These are phyloP conservation scores for Prosapia bicincta DNA, from an alignment of 2,888 invertebrate species.

Conservation along the genomic window DNA sequence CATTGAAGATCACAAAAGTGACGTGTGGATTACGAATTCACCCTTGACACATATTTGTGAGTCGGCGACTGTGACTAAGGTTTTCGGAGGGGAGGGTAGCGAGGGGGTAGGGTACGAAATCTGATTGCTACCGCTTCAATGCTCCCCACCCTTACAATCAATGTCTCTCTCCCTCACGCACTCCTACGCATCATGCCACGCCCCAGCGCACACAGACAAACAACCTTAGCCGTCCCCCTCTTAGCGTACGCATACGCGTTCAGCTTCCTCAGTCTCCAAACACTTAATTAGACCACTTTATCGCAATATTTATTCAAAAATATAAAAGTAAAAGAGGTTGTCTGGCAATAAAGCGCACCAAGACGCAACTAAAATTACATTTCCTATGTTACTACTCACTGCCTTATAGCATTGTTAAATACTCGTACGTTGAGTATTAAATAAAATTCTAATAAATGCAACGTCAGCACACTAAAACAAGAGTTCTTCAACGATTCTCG, in stretches of 20 bases:
- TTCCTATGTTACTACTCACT: too few relatives aligned
- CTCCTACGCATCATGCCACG: background rate
- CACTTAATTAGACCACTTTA: background rate
- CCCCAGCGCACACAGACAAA: background rate
- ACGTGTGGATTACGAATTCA: constrained; percentile 4
- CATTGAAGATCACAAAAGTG: background rate
- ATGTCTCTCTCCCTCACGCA: background rate
- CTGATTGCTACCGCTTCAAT: background rate
- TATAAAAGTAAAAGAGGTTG: background rate
- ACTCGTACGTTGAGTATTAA: too few relatives aligned
- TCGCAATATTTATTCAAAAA: background rate
- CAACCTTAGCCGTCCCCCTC: background rate
- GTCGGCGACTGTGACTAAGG: constrained; percentile 24
- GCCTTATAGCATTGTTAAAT: too few relatives aligned
- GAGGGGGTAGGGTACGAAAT: background rate
- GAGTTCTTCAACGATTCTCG: too few relatives aligned
- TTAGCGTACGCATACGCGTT: background rate
- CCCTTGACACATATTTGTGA: constrained; percentile 28
- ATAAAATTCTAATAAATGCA: too few relatives aligned
- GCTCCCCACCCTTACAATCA: background rate
- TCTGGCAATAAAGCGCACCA: too few relatives aligned
- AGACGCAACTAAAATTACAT: too few relatives aligned
- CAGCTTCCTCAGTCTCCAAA: background rate
- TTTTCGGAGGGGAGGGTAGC: background rate
- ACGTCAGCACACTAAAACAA: too few relatives aligned